Evolutionary conservation across 2,797 vertebrate species (phyloP).

Genomic region (Spinus olivaceus): DNA sequence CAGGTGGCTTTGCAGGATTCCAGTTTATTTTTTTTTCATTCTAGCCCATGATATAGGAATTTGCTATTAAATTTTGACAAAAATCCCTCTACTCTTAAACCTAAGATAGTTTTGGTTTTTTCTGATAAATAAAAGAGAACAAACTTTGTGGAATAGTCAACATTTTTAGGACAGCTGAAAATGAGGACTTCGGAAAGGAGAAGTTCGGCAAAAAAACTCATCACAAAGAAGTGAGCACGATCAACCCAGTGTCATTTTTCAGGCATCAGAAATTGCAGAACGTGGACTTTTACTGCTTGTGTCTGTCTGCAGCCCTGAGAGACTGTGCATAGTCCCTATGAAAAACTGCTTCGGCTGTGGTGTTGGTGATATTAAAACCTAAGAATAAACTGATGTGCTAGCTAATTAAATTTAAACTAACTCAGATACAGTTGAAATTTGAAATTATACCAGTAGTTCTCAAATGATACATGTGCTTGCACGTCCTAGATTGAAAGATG

Average conservation of each 20-base stretch:
- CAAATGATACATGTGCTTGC: not conserved
- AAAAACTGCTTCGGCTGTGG: not conserved
- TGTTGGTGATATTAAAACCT: not conserved
- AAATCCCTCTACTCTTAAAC: fast-evolving
- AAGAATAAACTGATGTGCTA: not conserved
- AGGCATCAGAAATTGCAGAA: not conserved
- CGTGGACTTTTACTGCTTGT: not conserved
- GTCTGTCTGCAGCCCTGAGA: not conserved
- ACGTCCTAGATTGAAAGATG: not conserved
- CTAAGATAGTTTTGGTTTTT: not conserved
- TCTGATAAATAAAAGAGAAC: not conserved
- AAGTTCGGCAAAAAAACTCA: not conserved
- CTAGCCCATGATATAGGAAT: not conserved
- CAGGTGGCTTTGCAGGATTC: not conserved
- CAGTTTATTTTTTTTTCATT: not conserved
- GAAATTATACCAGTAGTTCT: not conserved
- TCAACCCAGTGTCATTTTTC: not conserved
- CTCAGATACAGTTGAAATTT: not conserved
- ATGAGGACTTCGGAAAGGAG: not conserved
- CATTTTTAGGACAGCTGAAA: not conserved
- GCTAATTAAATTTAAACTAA: not conserved
- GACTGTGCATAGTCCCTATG: not conserved
- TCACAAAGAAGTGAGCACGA: not conserved
- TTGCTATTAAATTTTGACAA: not conserved
- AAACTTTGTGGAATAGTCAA: not conserved